Evolutionary conservation across 1,140 invertebrate genomes (phyloP).

Genomic region (Caligus rogercresseyi): DNA sequence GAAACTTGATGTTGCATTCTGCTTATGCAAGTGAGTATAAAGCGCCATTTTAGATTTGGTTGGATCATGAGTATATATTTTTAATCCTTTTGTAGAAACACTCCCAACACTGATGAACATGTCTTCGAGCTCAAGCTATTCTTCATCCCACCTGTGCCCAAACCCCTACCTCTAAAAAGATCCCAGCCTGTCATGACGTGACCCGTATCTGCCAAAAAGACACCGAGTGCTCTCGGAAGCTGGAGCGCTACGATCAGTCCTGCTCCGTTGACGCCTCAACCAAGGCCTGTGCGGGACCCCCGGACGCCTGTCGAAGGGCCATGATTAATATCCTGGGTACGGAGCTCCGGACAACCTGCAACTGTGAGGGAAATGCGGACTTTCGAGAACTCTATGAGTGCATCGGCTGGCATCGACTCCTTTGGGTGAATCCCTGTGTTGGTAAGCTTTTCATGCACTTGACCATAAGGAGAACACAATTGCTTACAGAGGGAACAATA

Average conservation of each 20-base stretch:
- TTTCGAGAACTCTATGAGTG: slow-evolving; percentile 62
- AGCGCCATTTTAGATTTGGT: background rate
- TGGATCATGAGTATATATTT: background rate
- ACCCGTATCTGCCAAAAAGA: slow-evolving; percentile 56
- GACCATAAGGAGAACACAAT: no score
- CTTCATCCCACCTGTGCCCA: slow-evolving; percentile 69
- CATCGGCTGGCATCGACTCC: slow-evolving; percentile 66
- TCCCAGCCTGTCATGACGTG: slow-evolving; percentile 55
- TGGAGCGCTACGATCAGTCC: slow-evolving; percentile 70
- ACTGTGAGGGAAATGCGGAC: slow-evolving; percentile 50
- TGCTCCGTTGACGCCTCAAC: slow-evolving; percentile 73
- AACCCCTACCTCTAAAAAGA: slow-evolving; percentile 31
- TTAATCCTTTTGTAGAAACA: slow-evolving; percentile 40
- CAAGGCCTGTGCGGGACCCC: slow-evolving; percentile 65
- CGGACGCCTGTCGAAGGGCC: slow-evolving; percentile 54
- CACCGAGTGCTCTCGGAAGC: slow-evolving; percentile 38
- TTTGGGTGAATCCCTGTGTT: slow-evolving; percentile 78
- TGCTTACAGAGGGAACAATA: no score
- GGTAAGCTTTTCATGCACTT: no score
- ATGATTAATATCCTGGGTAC: slow-evolving; percentile 69
- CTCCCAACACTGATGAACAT: slow-evolving; percentile 59
- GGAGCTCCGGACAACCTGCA: slow-evolving; percentile 57
- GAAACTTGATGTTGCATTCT: slow-evolving; percentile 72
- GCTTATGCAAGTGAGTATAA: slow-evolving; percentile 65
- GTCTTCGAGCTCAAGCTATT: slow-evolving; percentile 65